A percentile compares a stretch with the other conserved stretches of the same genome.
These are phyloP conservation scores for Drosophila hamatofila DNA, from an alignment of 2,888 invertebrate genomes.

Conservation along the genomic window DNA sequence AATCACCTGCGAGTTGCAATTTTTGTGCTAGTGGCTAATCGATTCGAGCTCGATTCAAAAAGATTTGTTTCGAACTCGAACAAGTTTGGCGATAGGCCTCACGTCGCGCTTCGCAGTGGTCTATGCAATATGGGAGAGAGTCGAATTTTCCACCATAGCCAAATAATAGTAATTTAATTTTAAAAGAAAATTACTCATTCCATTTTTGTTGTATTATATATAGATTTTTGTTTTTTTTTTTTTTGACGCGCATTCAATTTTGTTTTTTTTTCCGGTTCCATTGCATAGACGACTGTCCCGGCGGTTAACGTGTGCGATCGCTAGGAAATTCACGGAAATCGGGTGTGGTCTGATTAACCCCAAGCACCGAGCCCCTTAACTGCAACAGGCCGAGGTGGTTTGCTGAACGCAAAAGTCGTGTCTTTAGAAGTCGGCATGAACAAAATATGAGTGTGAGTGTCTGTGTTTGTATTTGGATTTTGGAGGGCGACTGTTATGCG, in stretches of 20 bases:
- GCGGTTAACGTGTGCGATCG: constrained; percentile 36
- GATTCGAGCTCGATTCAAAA: constrained; percentile 37
- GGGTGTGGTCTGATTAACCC: constrained; percentile 70
- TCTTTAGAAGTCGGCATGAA: constrained; percentile 25
- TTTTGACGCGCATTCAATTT: constrained; percentile 67
- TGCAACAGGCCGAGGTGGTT: constrained; percentile 73
- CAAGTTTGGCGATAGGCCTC: constrained; percentile 30
- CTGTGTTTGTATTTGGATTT: constrained; percentile 5
- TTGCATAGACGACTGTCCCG: constrained; percentile 58
- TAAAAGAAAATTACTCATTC: constrained; percentile 32
- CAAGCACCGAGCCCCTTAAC: constrained; percentile 82
- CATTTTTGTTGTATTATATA: background rate
- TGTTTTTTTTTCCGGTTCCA: constrained; percentile 51
- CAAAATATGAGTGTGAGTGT: constrained; percentile 30
- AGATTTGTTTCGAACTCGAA: constrained; percentile 33
- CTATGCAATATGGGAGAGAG: constrained; percentile 62
- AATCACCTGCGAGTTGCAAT: constrained; percentile 76
- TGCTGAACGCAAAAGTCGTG: constrained; percentile 60
- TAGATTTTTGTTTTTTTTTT: constrained; percentile 34
- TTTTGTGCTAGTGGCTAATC: constrained; percentile 75
- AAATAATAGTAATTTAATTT: constrained; percentile 54
- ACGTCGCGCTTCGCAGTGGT: constrained; percentile 33
- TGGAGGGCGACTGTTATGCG: constrained; percentile 66
- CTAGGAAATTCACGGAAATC: constrained; percentile 71
- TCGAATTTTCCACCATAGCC: constrained; percentile 47